Conservation (phyloP, 2,888 invertebrate genomes). For the Eupithecia centaureata region DNA sequence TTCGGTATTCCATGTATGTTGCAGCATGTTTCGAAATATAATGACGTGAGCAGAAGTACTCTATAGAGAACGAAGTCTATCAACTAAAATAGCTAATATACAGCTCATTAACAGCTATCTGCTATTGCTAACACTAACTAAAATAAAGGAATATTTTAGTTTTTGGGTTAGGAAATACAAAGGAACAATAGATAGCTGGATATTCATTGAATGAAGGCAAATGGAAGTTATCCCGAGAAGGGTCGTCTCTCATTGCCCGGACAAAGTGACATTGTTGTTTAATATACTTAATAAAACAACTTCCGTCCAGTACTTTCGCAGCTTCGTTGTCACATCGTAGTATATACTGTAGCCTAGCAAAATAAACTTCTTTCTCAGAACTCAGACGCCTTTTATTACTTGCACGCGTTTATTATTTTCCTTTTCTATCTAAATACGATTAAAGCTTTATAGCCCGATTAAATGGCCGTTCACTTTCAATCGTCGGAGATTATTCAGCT, state of each 20-base stretch:
- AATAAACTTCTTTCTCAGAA: slow-evolving; percentile 13
- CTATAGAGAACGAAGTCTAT: neutral
- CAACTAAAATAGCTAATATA: neutral
- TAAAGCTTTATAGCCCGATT: slow-evolving; percentile 47
- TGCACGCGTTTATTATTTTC: slow-evolving; percentile 38
- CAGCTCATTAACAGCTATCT: neutral
- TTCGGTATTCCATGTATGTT: slow-evolving; percentile 4
- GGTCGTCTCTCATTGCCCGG: slow-evolving; percentile 54
- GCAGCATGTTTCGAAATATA: neutral
- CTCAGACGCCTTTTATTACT: slow-evolving; percentile 35
- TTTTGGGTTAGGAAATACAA: slow-evolving; percentile 60
- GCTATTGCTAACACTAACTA: neutral
- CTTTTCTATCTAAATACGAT: slow-evolving; percentile 37
- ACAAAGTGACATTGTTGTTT: slow-evolving; percentile 63
- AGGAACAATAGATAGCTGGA: slow-evolving; percentile 57
- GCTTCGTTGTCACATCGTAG: slow-evolving; percentile 8
- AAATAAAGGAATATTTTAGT: slow-evolving; percentile 59
- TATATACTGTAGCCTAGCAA: slow-evolving; percentile 4
- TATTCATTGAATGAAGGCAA: slow-evolving; percentile 58
- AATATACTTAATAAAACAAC: slow-evolving; percentile 50
- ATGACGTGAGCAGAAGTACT: neutral
- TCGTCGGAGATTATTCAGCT: slow-evolving; percentile 33
- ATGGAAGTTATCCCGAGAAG: slow-evolving; percentile 56
- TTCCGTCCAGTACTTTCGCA: slow-evolving; percentile 25
- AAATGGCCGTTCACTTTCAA: slow-evolving; percentile 43